Percentiles rank a stretch among this genome's conserved stretches.
Evolutionary conservation across 2,888 invertebrate genomes (phyloP).

Genomic region (Alentia gelatinosa): DNA sequence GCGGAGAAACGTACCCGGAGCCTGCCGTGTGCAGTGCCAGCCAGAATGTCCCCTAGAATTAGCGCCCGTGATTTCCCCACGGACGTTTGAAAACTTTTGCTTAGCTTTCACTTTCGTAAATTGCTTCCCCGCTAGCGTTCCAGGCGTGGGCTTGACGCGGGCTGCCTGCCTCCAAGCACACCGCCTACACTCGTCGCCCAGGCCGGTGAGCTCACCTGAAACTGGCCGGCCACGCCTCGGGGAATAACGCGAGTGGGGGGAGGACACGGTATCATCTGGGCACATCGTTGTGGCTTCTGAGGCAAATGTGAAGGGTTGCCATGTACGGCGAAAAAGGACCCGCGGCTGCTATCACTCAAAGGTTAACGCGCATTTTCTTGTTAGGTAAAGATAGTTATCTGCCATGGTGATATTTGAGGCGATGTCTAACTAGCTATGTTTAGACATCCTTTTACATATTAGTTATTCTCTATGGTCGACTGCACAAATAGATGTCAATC

Average conservation of each 20-base stretch:
- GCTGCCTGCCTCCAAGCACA: neutral
- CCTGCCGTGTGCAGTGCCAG: neutral
- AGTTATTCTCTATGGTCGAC: too few species aligned
- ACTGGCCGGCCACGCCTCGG: neutral
- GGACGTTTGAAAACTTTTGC: conserved; percentile 16
- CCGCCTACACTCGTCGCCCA: too few species aligned
- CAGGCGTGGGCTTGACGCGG: neutral
- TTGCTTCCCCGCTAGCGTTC: neutral
- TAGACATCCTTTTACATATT: too few species aligned
- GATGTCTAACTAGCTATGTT: too few species aligned
- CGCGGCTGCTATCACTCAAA: neutral
- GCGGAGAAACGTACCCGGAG: neutral
- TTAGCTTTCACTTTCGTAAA: neutral
- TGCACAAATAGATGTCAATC: too few species aligned
- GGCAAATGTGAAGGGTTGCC: conserved; percentile 11
- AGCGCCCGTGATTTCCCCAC: neutral
- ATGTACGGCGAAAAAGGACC: neutral
- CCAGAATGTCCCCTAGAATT: neutral
- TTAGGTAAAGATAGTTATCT: neutral
- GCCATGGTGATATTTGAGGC: too few species aligned
- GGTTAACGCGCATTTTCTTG: neutral
- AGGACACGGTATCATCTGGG: neutral
- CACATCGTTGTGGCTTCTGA: neutral
- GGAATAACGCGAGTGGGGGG: neutral
- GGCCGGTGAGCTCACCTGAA: too few species aligned